Conservation (phyloP, 2,113 vertebrate species). For the Tenrec ecaudatus region DNA sequence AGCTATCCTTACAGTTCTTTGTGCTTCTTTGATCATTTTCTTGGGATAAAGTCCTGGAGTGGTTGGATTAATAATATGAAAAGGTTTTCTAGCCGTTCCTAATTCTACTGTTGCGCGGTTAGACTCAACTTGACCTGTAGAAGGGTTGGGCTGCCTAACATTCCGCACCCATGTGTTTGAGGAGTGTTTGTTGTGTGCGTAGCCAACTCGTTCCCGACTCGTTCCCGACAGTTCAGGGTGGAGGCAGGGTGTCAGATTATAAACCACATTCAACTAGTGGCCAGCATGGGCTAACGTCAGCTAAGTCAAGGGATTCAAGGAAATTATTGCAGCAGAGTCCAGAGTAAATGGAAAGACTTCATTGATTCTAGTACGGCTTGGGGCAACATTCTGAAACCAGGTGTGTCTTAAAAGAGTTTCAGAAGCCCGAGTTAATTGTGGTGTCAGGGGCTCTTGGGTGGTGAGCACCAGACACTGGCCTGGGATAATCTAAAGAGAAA, state of each 20-base stretch:
- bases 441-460: background rate
- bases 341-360: background rate
- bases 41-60: background rate
- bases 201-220: background rate
- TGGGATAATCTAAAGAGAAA: background rate
- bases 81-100: background rate
- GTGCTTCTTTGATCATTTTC: constrained; percentile 10
- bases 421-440: background rate
- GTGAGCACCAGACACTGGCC: background rate
- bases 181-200: background rate
- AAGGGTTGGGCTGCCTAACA: background rate
- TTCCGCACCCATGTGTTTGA: background rate
- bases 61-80: too few species aligned
- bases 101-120: background rate
- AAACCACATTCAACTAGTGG: background rate
- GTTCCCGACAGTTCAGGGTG: background rate
- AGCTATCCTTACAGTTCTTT: constrained; percentile 34
- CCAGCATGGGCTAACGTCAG: background rate
- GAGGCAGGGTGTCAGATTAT: background rate
- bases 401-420: background rate
- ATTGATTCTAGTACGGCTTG: background rate
- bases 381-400: background rate
- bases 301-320: background rate
- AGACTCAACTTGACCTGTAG: background rate
- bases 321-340: background rate